Evolutionary conservation across 2,113 vertebrate genomes (phyloP).

Genomic region (pig (Sus scrofa)): DNA sequence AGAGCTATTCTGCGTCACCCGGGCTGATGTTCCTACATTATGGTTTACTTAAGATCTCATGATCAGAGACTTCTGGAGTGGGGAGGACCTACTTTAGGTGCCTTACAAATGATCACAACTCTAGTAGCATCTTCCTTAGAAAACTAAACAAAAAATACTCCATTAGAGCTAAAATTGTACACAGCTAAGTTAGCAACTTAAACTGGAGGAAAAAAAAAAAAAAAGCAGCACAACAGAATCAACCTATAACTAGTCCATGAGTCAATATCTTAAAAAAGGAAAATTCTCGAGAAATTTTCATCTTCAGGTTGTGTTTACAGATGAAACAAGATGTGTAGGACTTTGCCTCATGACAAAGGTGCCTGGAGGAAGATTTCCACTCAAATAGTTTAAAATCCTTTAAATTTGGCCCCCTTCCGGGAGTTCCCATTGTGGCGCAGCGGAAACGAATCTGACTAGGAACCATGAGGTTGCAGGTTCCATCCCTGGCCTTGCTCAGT

Average conservation of each 20-base stretch:
- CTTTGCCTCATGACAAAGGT: background rate
- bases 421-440: too few relatives aligned
- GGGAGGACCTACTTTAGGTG: background rate
- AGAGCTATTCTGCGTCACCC: background rate
- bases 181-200: background rate
- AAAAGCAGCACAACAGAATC: background rate
- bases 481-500: too few relatives aligned
- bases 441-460: too few relatives aligned
- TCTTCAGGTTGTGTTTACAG: background rate
- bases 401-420: background rate
- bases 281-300: background rate
- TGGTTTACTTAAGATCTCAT: background rate
- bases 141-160: constrained; percentile 21
- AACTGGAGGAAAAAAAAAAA: background rate
- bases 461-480: too few relatives aligned
- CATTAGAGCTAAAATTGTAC: background rate
- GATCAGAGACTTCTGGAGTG: background rate
- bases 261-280: background rate
- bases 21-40: background rate
- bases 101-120: background rate
- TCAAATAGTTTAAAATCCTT: background rate
- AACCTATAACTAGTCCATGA: background rate
- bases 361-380: background rate
- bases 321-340: background rate
- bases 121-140: background rate